phyloP scores from a whole-genome alignment of 1,140 invertebrate species.

The Anadara kagoshimensis region DNA sequence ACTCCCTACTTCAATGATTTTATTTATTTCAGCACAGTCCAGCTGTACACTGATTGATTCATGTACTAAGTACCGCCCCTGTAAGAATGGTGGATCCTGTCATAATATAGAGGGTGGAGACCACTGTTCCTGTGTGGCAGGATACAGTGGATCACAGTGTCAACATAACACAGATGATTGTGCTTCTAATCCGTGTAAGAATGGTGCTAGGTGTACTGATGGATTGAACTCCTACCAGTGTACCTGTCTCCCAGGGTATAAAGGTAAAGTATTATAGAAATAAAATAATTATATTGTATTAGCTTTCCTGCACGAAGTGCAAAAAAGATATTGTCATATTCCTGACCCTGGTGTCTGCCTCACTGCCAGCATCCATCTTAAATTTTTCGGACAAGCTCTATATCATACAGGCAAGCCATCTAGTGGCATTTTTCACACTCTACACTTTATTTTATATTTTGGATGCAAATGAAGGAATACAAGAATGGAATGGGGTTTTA shows the following conservation, averaged over 20 bases:
- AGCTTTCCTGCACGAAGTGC: not conserved
- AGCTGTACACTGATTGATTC: slow-evolving; percentile 34
- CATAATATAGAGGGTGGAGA: slow-evolving; percentile 95
- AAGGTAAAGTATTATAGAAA: slow-evolving; percentile 5
- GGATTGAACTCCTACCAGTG: slow-evolving; percentile 21
- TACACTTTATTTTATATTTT: too few species aligned
- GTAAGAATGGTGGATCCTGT: slow-evolving; percentile 75
- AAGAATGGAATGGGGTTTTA: too few species aligned
- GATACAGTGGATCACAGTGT: slow-evolving; percentile 77
- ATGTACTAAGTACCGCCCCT: slow-evolving; percentile 31
- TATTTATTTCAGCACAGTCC: not conserved
- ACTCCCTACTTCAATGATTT: too few species aligned
- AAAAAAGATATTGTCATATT: not conserved
- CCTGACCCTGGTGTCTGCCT: not conserved
- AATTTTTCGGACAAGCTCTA: too few species aligned
- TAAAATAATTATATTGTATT: not conserved
- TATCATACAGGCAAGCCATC: too few species aligned
- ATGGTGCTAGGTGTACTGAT: slow-evolving; percentile 33
- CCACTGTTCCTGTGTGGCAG: slow-evolving; percentile 92
- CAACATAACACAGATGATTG: slow-evolving; percentile 58
- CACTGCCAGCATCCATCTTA: too few species aligned
- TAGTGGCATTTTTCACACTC: too few species aligned
- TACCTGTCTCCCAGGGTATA: slow-evolving; percentile 23
- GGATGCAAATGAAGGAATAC: too few species aligned
- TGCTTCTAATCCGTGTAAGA: slow-evolving; percentile 26